A percentile compares a stretch with the other conserved stretches of the same genome.
Conservation (phyloP, 2,797 vertebrate species). For the Pangasius larnaudii region DNA sequence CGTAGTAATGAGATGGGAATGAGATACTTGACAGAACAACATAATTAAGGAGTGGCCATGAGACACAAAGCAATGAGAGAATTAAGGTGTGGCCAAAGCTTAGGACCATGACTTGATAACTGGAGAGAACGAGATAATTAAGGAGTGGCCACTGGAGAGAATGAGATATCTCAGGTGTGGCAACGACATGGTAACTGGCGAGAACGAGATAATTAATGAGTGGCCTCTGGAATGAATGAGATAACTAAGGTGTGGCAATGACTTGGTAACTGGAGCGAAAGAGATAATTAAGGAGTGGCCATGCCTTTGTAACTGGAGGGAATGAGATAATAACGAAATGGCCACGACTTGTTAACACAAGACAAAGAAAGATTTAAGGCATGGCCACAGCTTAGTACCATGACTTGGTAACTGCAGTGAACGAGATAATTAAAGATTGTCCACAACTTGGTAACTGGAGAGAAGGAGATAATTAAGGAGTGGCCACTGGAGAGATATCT, state of each 20-base stretch:
- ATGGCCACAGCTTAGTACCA: not conserved
- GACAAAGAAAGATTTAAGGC: not conserved
- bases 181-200: not conserved
- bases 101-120: not conserved
- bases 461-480: not conserved
- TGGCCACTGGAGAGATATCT: not conserved
- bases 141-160: not conserved
- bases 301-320: not conserved
- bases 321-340: not conserved
- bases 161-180: not conserved
- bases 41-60: not conserved
- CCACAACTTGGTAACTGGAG: not conserved
- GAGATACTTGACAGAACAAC: not conserved
- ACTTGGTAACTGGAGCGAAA: not conserved
- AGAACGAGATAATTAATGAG: not conserved
- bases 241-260: not conserved
- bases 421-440: not conserved
- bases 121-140: not conserved
- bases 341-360: not conserved
- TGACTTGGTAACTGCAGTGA: not conserved
- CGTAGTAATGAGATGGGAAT: not conserved
- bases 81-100: not conserved
- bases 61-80: not conserved
- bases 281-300: not conserved
- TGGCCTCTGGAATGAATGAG: not conserved